Base-by-base conservation (phyloP, 2,888 invertebrate species). In the Acanthopleura granulata region DNA sequence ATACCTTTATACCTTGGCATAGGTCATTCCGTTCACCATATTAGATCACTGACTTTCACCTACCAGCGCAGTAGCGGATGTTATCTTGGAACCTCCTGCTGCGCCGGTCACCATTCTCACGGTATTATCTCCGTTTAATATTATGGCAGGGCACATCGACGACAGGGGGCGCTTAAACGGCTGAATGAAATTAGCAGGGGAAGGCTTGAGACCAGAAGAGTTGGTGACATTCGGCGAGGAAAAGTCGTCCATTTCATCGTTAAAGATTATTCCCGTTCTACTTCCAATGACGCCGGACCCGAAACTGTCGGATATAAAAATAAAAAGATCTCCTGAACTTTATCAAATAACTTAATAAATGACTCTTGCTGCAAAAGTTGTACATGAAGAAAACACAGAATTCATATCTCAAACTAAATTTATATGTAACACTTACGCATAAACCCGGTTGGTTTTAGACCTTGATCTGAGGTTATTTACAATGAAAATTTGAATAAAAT, bases 221-320 rank as follows among this genome's bases (percentile, higher is more conserved):
- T 89, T 89, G 27, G 83, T 84, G 74, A 87, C 86, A 30, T 88
- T 81, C 0, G 95, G 95, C 1, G 94, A 92, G 0, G 95, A 94
- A 90, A 98, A 99, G 89, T 97, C 97, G 84, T 96, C 95, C 96
- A 97, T 97, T 87, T 95, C 94, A 85, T 96, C 94, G 90, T 97
- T 97, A 90, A 97, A 94, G n/a, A 98, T 92, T 29, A 99, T 95
- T 0, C 98, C 98, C 14, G 90, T 89, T 30, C 82, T 76, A 15
- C 66, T 74, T 11, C 90, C 90, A 50, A 84, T 74, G 3, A 87
- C 81, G 76, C 94, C 94, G 25, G 95, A 93, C 0, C 98, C 98
- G 91, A 97, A 96, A 85, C 97, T 97, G 89, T 16, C 91, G 90
- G 75, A 72, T 74, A 69, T n/a, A n/a, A 40, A 40, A 40, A 40